A percentile compares a stretch with the other conserved stretches of the same genome.
phyloP scores from a whole-genome alignment of 2,113 vertebrate species.

The Cebus imitator region DNA sequence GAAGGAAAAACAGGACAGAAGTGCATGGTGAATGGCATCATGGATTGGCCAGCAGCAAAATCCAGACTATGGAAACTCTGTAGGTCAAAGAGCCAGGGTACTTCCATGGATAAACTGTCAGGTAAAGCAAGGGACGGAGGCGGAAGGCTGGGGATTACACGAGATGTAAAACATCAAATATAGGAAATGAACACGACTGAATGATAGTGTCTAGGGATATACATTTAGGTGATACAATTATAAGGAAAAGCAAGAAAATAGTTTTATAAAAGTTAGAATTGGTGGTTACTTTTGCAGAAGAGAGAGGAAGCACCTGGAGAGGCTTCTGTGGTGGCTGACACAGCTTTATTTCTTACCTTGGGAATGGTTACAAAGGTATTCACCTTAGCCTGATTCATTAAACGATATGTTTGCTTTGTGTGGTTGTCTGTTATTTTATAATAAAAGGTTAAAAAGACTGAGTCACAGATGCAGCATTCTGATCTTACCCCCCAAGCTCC shows the following conservation, averaged over 20 bases:
- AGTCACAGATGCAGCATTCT: not conserved
- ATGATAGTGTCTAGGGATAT: not conserved
- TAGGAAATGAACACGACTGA: not conserved
- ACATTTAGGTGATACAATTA: not conserved
- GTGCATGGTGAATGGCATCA: not conserved
- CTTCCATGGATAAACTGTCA: not conserved
- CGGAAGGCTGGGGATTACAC: not conserved
- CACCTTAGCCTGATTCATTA: slow-evolving; percentile 5
- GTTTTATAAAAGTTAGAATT: not conserved
- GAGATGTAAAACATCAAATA: not conserved
- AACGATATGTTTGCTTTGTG: slow-evolving; percentile 1
- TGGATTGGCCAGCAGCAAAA: not conserved
- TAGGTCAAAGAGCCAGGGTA: too few species aligned
- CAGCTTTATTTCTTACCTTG: not conserved
- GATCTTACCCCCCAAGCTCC: not conserved
- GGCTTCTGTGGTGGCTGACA: not conserved
- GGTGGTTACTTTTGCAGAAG: not conserved
- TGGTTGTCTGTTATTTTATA: slow-evolving; percentile 47
- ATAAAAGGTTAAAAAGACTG: slow-evolving; percentile 12
- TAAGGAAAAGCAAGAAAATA: not conserved
- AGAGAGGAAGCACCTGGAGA: not conserved
- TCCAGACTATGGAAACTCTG: not conserved
- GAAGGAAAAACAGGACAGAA: not conserved
- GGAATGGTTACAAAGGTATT: not conserved
- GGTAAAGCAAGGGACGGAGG: not conserved